Base-by-base conservation (phyloP, 2,888 invertebrate species). In the Pheosia tremula region DNA sequence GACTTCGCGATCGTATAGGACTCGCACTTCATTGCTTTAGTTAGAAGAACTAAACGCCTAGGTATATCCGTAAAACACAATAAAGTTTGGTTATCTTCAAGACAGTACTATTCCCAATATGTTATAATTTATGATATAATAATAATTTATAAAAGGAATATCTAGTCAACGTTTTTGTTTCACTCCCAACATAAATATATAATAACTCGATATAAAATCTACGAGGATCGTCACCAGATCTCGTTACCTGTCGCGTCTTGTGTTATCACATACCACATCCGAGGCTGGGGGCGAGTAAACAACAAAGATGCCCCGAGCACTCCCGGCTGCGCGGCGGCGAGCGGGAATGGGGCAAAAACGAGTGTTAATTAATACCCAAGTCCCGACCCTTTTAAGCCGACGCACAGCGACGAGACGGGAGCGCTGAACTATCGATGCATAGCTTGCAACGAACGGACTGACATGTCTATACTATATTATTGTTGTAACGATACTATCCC, bases 341-440 rank as follows among this genome's bases (percentile, higher is more conserved):
- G 52, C 36, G 52, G 0, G 36, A 3, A 36, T 10, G 52, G 36
- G 36, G 7, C 52, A 52, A 52, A 52, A 52, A 52, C 24, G 24
- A 10, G 36, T 52, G 52, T 52, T 52, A 52, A 52, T 52, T 37
- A 52, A 52, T 36, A 52, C 47, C 52, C 24, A 24, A 24, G 24
- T 24, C 24, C 13, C 52, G 52, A 52, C 52, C 36, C 37, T 24
- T 52, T 5, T 8, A n/a, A 10, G 24, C 37, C 36, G 10, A 2
- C 10, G 36, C 36, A 36, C 24, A 1, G 10, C 9, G 52, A 13
- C 37, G 3, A 8, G 6, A 5, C 47, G 47, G 47, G 47, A 47
- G 47, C 47, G 47, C 11, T 47, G 47, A 47, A 47, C 47, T 47
- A 47, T 47, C 11, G 47, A 47, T 47, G 47, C 47, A n/a, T 6